Conservation (phyloP, 2,888 invertebrate species). For the Synanthedon andrenaeformis region DNA sequence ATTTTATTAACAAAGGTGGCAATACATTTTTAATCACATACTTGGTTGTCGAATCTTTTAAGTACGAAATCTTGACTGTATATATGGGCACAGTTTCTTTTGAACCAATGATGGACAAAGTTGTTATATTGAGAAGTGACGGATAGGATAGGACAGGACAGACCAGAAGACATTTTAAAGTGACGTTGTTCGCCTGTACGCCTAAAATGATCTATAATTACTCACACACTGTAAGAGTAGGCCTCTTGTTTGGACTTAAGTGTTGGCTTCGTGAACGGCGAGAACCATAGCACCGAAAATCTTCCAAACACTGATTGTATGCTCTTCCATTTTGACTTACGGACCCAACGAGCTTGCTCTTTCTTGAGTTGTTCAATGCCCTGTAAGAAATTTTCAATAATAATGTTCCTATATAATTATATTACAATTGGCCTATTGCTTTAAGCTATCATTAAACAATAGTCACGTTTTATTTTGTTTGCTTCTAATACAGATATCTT, state of each 20-base stretch:
- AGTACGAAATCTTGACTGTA: too few species aligned
- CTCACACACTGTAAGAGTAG: constrained; percentile 87
- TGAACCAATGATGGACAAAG: too few species aligned
- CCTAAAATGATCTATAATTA: background rate
- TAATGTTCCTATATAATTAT: too few species aligned
- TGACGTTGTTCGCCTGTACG: background rate
- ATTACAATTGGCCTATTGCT: too few species aligned
- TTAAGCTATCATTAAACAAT: too few species aligned
- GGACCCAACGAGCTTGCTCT: constrained; percentile 93
- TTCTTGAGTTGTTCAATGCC: constrained; percentile 98
- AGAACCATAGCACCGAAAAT: constrained; percentile 95
- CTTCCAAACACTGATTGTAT: constrained; percentile 97
- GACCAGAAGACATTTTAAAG: background rate
- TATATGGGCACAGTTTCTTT: too few species aligned
- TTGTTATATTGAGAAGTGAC: too few species aligned
- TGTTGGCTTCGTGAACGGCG: constrained; percentile 89
- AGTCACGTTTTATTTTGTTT: too few species aligned
- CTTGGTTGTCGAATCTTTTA: too few species aligned
- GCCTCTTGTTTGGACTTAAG: constrained; percentile 82
- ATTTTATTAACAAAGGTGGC: too few species aligned
- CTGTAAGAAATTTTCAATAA: constrained; percentile 52
- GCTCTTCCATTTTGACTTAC: constrained; percentile 93
- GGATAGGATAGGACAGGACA: background rate
- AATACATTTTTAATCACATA: too few species aligned
- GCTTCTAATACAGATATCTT: too few species aligned